A percentile compares a stretch with the other conserved stretches of the same genome.
Conservation (phyloP, 2,797 vertebrate genomes). For the Phrynocephalus vlangalii region DNA sequence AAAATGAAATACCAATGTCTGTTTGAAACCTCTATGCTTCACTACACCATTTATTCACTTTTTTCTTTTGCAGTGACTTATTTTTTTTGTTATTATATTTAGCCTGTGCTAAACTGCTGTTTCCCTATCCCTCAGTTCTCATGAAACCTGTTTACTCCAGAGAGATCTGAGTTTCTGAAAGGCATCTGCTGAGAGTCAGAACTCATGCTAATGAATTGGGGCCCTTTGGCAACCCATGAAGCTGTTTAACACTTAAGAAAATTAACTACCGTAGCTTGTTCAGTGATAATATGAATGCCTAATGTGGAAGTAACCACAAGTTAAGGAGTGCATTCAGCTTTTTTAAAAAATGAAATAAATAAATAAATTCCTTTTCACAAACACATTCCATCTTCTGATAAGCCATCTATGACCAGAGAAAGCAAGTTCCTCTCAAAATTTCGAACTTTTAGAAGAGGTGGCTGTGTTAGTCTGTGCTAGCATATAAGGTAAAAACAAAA, state of each 20-base stretch:
- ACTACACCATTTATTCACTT: not conserved
- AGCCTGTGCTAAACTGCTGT: not conserved
- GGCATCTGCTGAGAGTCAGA: slow-evolving; percentile 9
- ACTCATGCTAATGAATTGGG: not conserved
- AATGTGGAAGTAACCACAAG: not conserved
- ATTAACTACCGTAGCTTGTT: not conserved
- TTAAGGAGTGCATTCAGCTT: not conserved
- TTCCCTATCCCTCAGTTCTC: not conserved
- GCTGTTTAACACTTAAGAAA: too few relatives aligned
- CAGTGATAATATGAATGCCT: not conserved
- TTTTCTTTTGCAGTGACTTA: too few relatives aligned
- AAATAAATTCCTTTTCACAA: not conserved
- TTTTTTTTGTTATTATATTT: not conserved
- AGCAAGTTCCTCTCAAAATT: too few relatives aligned
- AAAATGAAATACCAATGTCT: too few relatives aligned
- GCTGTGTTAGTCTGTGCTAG: too few relatives aligned
- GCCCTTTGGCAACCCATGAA: not conserved
- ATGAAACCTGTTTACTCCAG: not conserved
- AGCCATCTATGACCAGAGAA: too few relatives aligned
- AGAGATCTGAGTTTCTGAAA: not conserved
- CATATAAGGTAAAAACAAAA: too few relatives aligned
- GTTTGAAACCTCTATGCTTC: not conserved
- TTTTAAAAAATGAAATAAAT: too few relatives aligned
- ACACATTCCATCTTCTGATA: not conserved
- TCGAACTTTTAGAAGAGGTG: too few relatives aligned